Conservation (phyloP, 2,113 vertebrate species). For the Nasalis larvatus region DNA sequence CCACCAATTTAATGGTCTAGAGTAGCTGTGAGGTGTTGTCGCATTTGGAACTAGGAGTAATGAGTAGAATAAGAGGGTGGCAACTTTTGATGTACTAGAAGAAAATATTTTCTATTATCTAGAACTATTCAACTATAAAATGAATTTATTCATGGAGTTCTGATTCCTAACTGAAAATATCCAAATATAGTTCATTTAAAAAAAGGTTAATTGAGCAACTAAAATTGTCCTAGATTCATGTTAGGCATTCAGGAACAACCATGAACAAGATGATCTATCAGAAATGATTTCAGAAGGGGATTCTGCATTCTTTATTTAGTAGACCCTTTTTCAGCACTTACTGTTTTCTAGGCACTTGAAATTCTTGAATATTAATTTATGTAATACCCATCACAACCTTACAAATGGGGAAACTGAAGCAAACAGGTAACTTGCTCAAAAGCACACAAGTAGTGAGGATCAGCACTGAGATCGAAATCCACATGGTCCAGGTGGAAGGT, state of each 20-base stretch:
- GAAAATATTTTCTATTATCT: constrained; percentile 12
- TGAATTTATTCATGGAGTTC: not conserved
- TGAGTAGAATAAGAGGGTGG: not conserved
- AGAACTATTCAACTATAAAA: constrained; percentile 12
- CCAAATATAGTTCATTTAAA: not conserved
- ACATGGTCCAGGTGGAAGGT: not conserved
- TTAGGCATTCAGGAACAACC: not conserved
- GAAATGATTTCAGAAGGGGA: not conserved
- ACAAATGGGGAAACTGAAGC: not conserved
- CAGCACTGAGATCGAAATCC: not conserved
- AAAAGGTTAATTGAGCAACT: not conserved
- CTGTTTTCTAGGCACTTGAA: not conserved
- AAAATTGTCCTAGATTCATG: not conserved
- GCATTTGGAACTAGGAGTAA: not conserved
- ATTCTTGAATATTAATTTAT: not conserved
- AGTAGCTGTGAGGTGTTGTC: not conserved
- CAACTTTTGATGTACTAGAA: not conserved
- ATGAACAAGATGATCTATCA: not conserved
- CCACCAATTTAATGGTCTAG: not conserved
- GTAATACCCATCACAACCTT: not conserved
- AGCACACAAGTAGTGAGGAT: not conserved
- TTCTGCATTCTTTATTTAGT: not conserved
- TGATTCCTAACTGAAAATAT: not conserved
- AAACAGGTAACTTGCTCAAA: not conserved
- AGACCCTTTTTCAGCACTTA: not conserved